Evolutionary conservation across 2,113 vertebrate genomes (phyloP).

Genomic region (Silurus glanis): DNA sequence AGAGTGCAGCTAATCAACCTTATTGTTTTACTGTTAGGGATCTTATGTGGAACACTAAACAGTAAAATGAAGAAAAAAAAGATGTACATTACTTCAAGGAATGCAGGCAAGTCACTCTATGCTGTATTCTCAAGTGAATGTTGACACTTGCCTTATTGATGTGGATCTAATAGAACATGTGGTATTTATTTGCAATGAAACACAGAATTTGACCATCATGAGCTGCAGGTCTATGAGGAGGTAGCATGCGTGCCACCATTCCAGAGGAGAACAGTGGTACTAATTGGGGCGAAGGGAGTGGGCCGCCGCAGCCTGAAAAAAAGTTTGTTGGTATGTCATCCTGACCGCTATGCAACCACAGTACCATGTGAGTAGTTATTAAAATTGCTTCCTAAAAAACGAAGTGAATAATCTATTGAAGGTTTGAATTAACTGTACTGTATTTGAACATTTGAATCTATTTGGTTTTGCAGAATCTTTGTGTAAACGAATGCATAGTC

Average conservation of each 20-base stretch:
- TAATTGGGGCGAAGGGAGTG: conserved; percentile 97
- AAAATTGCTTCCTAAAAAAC: background rate
- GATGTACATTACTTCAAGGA: conserved; percentile 98
- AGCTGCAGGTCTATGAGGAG: conserved; percentile 98
- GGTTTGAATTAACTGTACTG: background rate
- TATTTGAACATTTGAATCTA: background rate
- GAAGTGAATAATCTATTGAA: background rate
- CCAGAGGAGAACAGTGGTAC: conserved; percentile 93
- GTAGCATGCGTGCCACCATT: conserved; percentile 96
- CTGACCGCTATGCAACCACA: conserved; percentile 89
- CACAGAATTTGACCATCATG: conserved; percentile 94
- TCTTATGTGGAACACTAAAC: conserved; percentile 91
- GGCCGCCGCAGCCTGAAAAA: conserved; percentile 97
- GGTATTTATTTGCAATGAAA: background rate
- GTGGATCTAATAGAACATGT: background rate
- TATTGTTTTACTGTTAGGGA: conserved; percentile 70
- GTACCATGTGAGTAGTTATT: conserved; percentile 85
- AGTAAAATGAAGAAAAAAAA: conserved; percentile 98
- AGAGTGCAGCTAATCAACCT: background rate
- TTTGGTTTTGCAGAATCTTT: background rate
- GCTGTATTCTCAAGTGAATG: background rate
- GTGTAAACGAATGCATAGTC: background rate
- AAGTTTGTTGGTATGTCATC: conserved; percentile 89
- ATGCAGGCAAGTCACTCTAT: conserved; percentile 80
- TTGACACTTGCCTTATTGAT: background rate